Conservation (phyloP, 2,113 vertebrate species). For the Motacilla alba region DNA sequence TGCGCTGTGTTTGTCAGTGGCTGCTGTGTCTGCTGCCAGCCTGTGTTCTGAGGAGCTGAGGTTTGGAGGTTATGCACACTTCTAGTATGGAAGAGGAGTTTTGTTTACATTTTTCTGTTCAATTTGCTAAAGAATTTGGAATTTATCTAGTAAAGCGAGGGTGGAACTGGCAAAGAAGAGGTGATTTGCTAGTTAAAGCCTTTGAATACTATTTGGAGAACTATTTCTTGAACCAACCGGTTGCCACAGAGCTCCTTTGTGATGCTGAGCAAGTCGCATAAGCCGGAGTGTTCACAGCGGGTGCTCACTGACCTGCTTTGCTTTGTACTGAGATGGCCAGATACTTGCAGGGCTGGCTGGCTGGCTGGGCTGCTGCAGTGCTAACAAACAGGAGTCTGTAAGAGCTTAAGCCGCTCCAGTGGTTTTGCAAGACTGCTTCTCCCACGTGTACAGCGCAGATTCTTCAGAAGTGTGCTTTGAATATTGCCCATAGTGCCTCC, state of each 20-base stretch:
- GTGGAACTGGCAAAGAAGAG: not conserved
- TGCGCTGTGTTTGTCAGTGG: fast-evolving
- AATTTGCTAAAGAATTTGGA: not conserved
- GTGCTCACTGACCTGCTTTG: not conserved
- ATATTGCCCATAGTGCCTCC: not conserved
- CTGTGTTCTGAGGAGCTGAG: not conserved
- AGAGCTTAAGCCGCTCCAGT: not conserved
- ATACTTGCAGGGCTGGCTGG: not conserved
- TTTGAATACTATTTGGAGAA: not conserved
- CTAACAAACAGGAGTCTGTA: not conserved
- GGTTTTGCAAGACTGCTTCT: not conserved
- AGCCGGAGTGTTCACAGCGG: not conserved
- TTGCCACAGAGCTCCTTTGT: not conserved
- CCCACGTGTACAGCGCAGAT: not conserved
- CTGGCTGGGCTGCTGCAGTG: not conserved
- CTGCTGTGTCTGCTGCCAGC: not conserved
- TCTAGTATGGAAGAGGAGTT: not conserved
- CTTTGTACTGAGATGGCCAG: not conserved
- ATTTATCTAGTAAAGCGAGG: not conserved
- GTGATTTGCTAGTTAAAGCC: not conserved
- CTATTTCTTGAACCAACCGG: not conserved
- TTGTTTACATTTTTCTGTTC: not conserved
- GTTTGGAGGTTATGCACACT: not conserved
- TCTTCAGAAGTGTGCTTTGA: conserved; percentile 15
- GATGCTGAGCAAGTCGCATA: not conserved